Evolutionary conservation across 2,888 invertebrate genomes (phyloP).

Genomic region (Pherbina coryleti): DNA sequence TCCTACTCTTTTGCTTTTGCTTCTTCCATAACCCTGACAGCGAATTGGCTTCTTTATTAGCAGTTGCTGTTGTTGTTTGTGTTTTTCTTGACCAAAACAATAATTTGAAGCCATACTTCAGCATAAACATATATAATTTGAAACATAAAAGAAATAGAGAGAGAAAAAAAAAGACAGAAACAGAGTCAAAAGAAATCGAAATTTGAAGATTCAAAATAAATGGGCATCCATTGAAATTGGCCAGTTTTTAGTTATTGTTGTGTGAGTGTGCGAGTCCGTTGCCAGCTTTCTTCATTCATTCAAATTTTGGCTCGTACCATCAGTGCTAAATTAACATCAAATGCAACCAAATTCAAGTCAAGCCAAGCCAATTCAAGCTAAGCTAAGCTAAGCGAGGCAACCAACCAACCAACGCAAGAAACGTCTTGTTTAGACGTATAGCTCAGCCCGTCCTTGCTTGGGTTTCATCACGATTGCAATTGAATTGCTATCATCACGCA

Average conservation of each 20-base stretch:
- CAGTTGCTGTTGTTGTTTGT: neutral
- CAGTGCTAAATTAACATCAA: neutral
- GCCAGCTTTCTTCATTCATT: neutral
- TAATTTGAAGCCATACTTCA: conserved; percentile 12
- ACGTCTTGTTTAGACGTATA: neutral
- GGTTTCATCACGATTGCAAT: conserved; percentile 31
- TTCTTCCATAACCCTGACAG: neutral
- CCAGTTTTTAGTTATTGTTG: neutral
- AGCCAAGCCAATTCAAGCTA: neutral
- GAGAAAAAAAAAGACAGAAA: neutral
- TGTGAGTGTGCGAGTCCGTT: neutral
- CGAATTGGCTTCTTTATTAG: conserved; percentile 6
- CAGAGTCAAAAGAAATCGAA: neutral
- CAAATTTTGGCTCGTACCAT: conserved; percentile 4
- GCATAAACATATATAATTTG: conserved; percentile 28
- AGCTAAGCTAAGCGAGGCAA: neutral
- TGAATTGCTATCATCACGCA: conserved; percentile 43
- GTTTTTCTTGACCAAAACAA: neutral
- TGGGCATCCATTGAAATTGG: neutral
- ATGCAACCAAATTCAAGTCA: neutral
- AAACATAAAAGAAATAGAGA: conserved; percentile 2
- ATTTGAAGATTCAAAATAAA: neutral
- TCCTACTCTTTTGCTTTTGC: neutral
- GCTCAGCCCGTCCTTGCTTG: neutral
- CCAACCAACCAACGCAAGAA: neutral